phyloP scores from a whole-genome alignment of 2,888 invertebrate species.

The Erebia aethiops region DNA sequence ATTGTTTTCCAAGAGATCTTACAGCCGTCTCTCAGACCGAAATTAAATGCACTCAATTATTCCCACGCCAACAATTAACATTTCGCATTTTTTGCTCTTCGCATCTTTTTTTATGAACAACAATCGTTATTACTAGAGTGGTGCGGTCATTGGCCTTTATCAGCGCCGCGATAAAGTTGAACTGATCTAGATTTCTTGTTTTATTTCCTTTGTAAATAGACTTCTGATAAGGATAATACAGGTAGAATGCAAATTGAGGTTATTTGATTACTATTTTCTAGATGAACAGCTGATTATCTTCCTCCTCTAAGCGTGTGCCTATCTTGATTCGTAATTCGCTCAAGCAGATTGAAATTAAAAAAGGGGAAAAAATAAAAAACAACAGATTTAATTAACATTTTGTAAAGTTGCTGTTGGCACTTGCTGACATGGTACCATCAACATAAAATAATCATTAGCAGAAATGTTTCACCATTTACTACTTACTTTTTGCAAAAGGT shows the following conservation, averaged over 20 bases:
- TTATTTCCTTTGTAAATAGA: conserved; percentile 58
- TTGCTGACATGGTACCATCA: too few species aligned
- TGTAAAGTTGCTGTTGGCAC: too few species aligned
- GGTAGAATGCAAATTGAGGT: conserved; percentile 17
- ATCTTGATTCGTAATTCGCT: too few species aligned
- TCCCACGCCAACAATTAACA: conserved; percentile 29
- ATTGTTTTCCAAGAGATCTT: neutral
- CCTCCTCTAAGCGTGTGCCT: too few species aligned
- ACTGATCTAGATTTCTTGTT: conserved; percentile 49
- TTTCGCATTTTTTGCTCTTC: conserved; percentile 22
- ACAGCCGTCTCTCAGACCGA: conserved; percentile 5
- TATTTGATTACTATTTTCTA: neutral
- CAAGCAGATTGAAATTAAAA: too few species aligned
- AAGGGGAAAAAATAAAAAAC: too few species aligned
- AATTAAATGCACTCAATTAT: conserved; percentile 24
- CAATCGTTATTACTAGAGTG: conserved; percentile 26
- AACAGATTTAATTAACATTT: too few species aligned
- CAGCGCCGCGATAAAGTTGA: conserved; percentile 54
- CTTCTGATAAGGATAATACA: conserved; percentile 41
- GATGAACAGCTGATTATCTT: neutral
- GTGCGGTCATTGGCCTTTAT: conserved; percentile 53
- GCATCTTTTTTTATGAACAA: conserved; percentile 26
- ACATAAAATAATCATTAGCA: too few species aligned
- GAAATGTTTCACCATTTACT: neutral
- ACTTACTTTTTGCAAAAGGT: neutral